phyloP scores from a whole-genome alignment of 1,140 invertebrate species.

The Drosophila pachea region DNA sequence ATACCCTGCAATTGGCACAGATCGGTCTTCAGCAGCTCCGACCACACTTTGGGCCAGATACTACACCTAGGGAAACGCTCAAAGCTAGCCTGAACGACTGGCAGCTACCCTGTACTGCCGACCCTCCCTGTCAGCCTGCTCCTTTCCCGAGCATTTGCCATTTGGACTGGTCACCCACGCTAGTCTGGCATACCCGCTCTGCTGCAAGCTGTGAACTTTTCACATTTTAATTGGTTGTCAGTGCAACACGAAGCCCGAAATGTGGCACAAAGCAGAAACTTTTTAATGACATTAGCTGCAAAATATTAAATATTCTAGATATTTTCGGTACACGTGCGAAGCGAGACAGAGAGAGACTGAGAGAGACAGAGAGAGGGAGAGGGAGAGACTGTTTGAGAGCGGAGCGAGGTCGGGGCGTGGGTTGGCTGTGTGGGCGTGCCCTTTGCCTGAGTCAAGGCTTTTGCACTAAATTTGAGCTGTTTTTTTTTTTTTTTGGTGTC shows the following conservation, averaged over 20 bases:
- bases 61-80: background rate
- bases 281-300: slow-evolving; percentile 71
- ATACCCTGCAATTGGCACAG: too few species aligned
- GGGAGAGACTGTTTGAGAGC: background rate
- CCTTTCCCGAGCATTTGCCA: too few species aligned
- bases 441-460: slow-evolving; percentile 53
- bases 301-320: slow-evolving; percentile 58
- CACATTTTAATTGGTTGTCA: slow-evolving; percentile 60
- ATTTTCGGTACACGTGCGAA: slow-evolving; percentile 27
- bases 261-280: slow-evolving; percentile 64
- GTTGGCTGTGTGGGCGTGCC: background rate
- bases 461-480: slow-evolving; percentile 53
- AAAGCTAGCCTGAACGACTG: background rate
- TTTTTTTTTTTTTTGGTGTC: slow-evolving; percentile 13
- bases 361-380: background rate
- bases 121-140: too few species aligned
- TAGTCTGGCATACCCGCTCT: too few species aligned
- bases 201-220: slow-evolving; percentile 48
- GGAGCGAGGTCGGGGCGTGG: too few species aligned
- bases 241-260: slow-evolving; percentile 26
- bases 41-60: too few species aligned
- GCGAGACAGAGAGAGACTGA: background rate
- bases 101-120: background rate
- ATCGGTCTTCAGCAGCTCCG: too few species aligned
- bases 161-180: too few species aligned